Base-by-base conservation (phyloP, 2,888 invertebrate genomes). In the Ephialtes manifestator region DNA sequence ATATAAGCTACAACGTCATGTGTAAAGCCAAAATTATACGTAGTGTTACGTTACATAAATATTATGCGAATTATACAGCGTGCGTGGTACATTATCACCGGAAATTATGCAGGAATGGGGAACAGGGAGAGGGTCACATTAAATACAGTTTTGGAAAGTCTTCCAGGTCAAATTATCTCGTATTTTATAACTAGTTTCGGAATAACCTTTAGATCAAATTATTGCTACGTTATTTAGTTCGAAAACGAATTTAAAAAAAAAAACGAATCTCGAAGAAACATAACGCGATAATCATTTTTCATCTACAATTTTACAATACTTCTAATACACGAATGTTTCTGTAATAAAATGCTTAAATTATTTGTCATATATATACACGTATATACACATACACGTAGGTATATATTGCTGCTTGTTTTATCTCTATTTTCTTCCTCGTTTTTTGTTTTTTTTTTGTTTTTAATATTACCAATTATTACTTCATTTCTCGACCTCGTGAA, bases 1-100 rank as follows among this genome's bases (percentile, higher is more conserved):
- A 90, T 94, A 93, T 93, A 91, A 92, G 90, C 92, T 92, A 93
- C 92, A 93, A 86, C 90, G 90, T 92, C 88, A 88, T 90, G 88
- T 92, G 89, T 92, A 92, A 93, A 94, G 90, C 90, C 90, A 89
- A 92, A 92, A 91, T 90, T 87, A 91, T 90, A 90, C 86, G 81
- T 85, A 78, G 85, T 83, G 76, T 84, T 58, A 74, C 51, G 74
- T 83, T 85, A 86, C 76, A 76, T 86, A 51, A 71, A 76, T 79
- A 75, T 83, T 83, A 82, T 78, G 84, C 63, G 81, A 77, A 85
- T 85, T 83, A 81, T 77, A 83, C 86, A 85, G 75, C 72, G 71
- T 81, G 79, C 83, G 85, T 76, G 43, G 60, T 75, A 80, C 80
- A 78, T 78, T 74, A 63, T 81, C 67, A 53, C 63, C 63, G 48